These are phyloP conservation scores for Scalopus aquaticus DNA, from an alignment of 2,113 vertebrate genomes.

Conservation along the genomic window DNA sequence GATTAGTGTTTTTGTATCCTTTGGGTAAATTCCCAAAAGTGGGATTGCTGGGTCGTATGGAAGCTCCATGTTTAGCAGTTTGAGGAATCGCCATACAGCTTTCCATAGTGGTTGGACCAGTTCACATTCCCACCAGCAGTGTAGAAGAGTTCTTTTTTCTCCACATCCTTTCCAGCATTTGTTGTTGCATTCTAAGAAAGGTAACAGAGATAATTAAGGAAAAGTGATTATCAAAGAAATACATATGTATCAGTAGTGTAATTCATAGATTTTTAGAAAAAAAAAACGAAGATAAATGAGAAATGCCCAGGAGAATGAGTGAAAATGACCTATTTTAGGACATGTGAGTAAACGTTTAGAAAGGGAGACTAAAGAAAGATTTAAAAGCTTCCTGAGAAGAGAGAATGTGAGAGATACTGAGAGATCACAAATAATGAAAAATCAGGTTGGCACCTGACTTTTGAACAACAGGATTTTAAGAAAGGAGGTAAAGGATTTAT, in stretches of 20 bases:
- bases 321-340: neutral
- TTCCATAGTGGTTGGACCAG: too few relatives aligned
- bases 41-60: too few relatives aligned
- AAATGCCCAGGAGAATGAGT: neutral
- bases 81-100: too few relatives aligned
- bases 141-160: too few relatives aligned
- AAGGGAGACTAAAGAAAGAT: neutral
- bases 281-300: constrained; percentile 36
- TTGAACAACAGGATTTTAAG: neutral
- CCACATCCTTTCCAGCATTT: too few relatives aligned
- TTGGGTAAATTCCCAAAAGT: too few relatives aligned
- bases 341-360: neutral
- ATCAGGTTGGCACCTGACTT: neutral
- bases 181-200: neutral
- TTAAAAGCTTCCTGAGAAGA: neutral
- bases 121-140: too few relatives aligned
- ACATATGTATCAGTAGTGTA: neutral
- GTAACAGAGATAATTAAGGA: neutral
- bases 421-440: constrained; percentile 1
- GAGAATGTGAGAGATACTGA: neutral
- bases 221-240: neutral
- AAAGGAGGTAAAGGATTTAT: neutral
- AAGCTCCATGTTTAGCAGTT: too few relatives aligned
- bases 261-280: neutral
- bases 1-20: too few relatives aligned